These are phyloP conservation scores for Tetramorium alpestre DNA, from an alignment of 1,140 invertebrate genomes.

Conservation along the genomic window DNA sequence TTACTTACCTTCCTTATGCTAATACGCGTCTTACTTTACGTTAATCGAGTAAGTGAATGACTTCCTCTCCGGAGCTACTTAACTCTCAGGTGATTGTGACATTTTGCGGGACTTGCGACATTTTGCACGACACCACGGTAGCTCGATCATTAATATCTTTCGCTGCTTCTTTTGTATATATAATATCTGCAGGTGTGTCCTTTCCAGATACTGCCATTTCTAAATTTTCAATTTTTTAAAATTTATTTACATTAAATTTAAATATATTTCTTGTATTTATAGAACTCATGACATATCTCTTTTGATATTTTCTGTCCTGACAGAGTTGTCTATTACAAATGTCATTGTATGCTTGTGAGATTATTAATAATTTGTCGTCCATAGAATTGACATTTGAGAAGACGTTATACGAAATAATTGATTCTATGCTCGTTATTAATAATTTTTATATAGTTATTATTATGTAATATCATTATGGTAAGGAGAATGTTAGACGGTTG, in stretches of 20 bases:
- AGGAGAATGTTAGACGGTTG: constrained; percentile 9
- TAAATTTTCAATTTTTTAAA: background rate
- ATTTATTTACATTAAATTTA: background rate
- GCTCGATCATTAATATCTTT: constrained; percentile 1
- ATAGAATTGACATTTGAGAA: background rate
- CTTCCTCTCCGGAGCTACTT: constrained; percentile 32
- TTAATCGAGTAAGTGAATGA: constrained; percentile 71
- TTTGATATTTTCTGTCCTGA: background rate
- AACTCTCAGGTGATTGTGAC: constrained; percentile 18
- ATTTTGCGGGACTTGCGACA: constrained; percentile 34
- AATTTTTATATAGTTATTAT: constrained; percentile 16
- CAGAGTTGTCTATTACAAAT: background rate
- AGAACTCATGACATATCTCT: background rate
- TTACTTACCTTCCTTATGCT: constrained; percentile 64
- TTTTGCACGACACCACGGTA: background rate
- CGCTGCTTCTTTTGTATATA: background rate
- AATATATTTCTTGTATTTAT: background rate
- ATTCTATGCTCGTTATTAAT: background rate
- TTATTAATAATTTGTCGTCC: background rate
- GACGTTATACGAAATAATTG: background rate
- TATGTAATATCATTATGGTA: constrained; percentile 32
- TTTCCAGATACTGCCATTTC: background rate
- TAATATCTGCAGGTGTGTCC: background rate
- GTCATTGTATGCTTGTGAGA: background rate
- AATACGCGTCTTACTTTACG: constrained; percentile 65